Evolutionary conservation across 2,113 vertebrate genomes (phyloP), one percentile per base, ranked within the genome.

Genomic region (Typhlomys cinereus): DNA sequence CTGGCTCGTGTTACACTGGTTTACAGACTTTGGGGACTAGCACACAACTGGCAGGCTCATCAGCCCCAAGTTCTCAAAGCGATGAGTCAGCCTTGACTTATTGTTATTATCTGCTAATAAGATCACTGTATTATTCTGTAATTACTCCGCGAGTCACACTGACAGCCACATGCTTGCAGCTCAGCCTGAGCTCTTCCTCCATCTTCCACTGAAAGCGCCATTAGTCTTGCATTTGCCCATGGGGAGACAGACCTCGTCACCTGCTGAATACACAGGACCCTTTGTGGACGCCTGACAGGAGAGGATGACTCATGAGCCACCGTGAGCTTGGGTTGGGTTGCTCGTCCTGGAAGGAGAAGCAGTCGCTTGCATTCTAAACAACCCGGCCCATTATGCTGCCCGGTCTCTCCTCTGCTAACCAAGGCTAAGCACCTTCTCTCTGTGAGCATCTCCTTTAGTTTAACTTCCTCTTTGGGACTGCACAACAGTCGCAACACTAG

Each of bases 81-180:
- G 50, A 91, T 62, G 5, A 96, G 91, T 91, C 94, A 80, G 88
- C 95, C 88, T 78, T 94, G 96, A 96, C 93, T 89, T 96, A 88
- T 5, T 95, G 93, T 94, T 96, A 84, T 97, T 93, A 95, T 97
- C 95, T 84, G 80, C 96, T 97, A 96, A 94, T 95, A 96, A 96
- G 96, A 96, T 93, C 94, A 82, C 88, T 75, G 95, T 89, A 94
- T 96, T 96, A 27, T 95, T 96, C 95, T 10, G 2, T 89, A 96
- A 97, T 97, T 97, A 96, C 96, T 95, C 95, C 1, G 88, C 97
- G 97, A 96, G 94, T 95, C 96, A 97, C 1, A 2, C 94, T 96
- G 97, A 95, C 95, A 96, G 85, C 89, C 67, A 71, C 88, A 7
- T 85, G 95, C 85, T 92, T 95, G 91, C 88, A 41, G 66, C 81